Evolutionary conservation across 2,888 invertebrate genomes (phyloP).

Genomic region (Brachyptera putata): DNA sequence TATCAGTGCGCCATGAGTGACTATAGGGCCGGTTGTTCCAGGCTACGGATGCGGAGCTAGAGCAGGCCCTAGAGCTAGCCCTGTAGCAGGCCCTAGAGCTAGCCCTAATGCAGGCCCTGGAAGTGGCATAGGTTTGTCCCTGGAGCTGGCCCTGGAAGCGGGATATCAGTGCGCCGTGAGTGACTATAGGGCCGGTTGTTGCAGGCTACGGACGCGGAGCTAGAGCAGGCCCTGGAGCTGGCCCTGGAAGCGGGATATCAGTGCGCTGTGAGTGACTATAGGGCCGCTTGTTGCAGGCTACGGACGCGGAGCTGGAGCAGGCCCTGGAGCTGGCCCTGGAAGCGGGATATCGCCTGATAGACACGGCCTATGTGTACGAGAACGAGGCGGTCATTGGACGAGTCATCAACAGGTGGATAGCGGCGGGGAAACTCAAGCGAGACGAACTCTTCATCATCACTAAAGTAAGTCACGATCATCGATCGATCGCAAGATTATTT

Average conservation of each 20-base stretch:
- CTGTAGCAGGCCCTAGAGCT: no score
- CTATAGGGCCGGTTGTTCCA: no score
- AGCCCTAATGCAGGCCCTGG: slow-evolving; percentile 63
- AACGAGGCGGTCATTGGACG: slow-evolving; percentile 74
- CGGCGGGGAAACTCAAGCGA: slow-evolving; percentile 60
- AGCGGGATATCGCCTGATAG: slow-evolving; percentile 78
- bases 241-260: slow-evolving; percentile 76
- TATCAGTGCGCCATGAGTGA: no score
- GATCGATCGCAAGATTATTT: no score
- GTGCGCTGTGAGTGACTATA: no score
- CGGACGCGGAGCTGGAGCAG: slow-evolving; percentile 55
- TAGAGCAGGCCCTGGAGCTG: slow-evolving; percentile 61
- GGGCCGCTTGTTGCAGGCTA: no score
- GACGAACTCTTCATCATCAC: slow-evolving; percentile 82
- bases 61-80: slow-evolving; percentile 63
- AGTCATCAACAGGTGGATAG: slow-evolving; percentile 66
- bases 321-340: slow-evolving; percentile 67
- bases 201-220: slow-evolving; percentile 47
- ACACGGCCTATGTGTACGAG: slow-evolving; percentile 71
- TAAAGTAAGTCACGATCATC: slow-evolving; percentile 65
- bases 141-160: slow-evolving; percentile 64
- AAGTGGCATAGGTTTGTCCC: slow-evolving; percentile 74
- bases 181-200: no score
- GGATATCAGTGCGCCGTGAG: slow-evolving; percentile 59
- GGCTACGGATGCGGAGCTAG: slow-evolving; percentile 53